Conservation (phyloP, 2,797 vertebrate genomes). For the Tragelaphus eurycerus region DNA sequence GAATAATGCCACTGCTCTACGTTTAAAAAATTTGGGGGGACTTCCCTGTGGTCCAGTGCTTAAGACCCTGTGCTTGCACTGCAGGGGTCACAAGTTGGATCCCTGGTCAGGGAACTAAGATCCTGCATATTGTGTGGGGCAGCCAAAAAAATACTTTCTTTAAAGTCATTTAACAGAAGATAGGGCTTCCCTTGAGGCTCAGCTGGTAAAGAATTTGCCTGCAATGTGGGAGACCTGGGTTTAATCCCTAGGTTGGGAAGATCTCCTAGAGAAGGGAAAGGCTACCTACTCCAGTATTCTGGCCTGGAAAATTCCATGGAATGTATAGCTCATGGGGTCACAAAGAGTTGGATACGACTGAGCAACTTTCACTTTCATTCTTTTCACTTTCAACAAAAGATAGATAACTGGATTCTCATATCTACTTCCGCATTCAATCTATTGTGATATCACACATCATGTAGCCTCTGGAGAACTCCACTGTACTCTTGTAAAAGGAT, state of each 20-base stretch:
- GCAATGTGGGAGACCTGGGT: neutral
- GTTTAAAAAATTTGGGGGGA: neutral
- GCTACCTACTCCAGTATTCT: neutral
- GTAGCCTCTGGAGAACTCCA: neutral
- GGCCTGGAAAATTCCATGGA: neutral
- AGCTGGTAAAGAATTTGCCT: neutral
- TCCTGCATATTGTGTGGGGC: neutral
- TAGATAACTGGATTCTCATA: neutral
- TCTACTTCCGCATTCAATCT: neutral
- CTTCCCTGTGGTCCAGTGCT: neutral
- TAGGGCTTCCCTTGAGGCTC: neutral
- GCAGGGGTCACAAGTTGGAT: neutral
- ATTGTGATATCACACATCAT: neutral
- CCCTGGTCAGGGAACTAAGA: neutral
- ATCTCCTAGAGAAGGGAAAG: neutral
- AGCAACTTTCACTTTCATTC: neutral
- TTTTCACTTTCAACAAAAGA: neutral
- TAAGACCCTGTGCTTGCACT: neutral
- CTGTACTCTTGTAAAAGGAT: neutral
- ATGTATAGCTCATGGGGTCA: neutral
- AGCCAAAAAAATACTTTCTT: neutral
- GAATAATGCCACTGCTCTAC: neutral
- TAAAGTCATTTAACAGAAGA: neutral
- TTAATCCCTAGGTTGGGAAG: neutral
- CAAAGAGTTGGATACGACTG: neutral